phyloP scores from a whole-genome alignment of 2,888 invertebrate species.

The Hirtodrosophila trivittata region DNA sequence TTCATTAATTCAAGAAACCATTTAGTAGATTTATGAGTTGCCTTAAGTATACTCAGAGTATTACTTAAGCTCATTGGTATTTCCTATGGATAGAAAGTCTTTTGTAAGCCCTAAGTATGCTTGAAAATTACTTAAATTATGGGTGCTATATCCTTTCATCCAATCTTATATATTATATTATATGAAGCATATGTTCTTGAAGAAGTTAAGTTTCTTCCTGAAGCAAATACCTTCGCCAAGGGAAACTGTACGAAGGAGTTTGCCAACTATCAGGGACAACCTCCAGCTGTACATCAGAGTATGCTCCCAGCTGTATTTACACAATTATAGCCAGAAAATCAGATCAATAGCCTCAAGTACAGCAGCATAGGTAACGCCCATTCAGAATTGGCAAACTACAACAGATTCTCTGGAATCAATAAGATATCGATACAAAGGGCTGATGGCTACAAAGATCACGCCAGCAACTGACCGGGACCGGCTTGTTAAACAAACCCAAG shows the following conservation, averaged over 20 bases:
- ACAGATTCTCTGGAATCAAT: slow-evolving; percentile 42
- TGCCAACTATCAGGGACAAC: neutral
- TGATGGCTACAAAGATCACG: slow-evolving; percentile 60
- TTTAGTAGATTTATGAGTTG: too few species aligned
- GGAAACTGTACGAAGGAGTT: neutral
- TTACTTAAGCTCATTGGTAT: too few species aligned
- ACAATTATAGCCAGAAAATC: slow-evolving; percentile 11
- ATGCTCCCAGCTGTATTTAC: slow-evolving; percentile 50
- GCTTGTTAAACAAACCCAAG: slow-evolving; percentile 62
- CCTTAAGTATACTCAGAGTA: too few species aligned
- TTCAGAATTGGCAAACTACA: slow-evolving; percentile 38
- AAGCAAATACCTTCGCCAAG: too few species aligned
- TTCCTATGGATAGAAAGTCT: too few species aligned
- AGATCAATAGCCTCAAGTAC: slow-evolving; percentile 29
- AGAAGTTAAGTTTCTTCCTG: too few species aligned
- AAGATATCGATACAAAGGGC: slow-evolving; percentile 20
- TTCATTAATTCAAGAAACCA: too few species aligned
- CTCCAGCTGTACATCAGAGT: slow-evolving; percentile 12
- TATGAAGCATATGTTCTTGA: too few species aligned
- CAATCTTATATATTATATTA: too few species aligned
- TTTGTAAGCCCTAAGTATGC: too few species aligned
- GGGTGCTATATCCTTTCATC: too few species aligned
- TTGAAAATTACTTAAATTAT: too few species aligned
- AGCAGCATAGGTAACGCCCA: slow-evolving; percentile 51
- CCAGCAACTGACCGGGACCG: slow-evolving; percentile 56